Evolutionary conservation across 2,797 vertebrate genomes (phyloP).

Genomic region (Rhodeus uyekii): DNA sequence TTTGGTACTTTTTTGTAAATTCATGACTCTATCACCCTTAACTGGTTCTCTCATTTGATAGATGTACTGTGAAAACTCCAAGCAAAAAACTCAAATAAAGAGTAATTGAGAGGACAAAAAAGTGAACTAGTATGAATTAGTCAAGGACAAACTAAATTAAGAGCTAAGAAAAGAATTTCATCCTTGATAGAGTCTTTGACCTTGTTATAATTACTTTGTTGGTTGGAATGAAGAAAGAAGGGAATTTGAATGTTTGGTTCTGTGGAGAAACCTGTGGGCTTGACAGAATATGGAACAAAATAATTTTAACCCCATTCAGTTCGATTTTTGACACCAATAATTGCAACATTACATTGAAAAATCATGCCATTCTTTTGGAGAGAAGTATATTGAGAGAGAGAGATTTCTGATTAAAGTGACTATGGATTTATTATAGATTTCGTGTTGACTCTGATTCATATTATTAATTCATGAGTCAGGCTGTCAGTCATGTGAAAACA

Average conservation of each 20-base stretch:
- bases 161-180: conserved; percentile 52
- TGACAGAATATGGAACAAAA: conserved; percentile 51
- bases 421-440: conserved; percentile 39
- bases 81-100: neutral
- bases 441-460: conserved; percentile 36
- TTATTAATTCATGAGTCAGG: conserved; percentile 45
- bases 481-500: conserved; percentile 45
- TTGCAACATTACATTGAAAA: conserved; percentile 49
- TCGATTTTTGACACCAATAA: conserved; percentile 51
- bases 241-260: conserved; percentile 52
- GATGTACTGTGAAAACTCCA: neutral
- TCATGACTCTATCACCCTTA: neutral
- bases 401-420: conserved; percentile 42
- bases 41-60: neutral
- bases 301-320: conserved; percentile 48
- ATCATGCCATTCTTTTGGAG: conserved; percentile 44
- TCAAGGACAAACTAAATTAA: conserved; percentile 59
- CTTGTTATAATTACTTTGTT: conserved; percentile 61
- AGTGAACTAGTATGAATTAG: conserved; percentile 45
- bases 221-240: conserved; percentile 30
- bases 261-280: conserved; percentile 47
- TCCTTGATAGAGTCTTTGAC: conserved; percentile 63
- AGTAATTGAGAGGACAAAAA: conserved; percentile 10
- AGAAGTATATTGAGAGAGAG: neutral
- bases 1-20: neutral